A percentile compares a stretch with the other conserved stretches of the same genome.
Conservation (phyloP, 2,888 invertebrate genomes). For the Thera britannica region DNA sequence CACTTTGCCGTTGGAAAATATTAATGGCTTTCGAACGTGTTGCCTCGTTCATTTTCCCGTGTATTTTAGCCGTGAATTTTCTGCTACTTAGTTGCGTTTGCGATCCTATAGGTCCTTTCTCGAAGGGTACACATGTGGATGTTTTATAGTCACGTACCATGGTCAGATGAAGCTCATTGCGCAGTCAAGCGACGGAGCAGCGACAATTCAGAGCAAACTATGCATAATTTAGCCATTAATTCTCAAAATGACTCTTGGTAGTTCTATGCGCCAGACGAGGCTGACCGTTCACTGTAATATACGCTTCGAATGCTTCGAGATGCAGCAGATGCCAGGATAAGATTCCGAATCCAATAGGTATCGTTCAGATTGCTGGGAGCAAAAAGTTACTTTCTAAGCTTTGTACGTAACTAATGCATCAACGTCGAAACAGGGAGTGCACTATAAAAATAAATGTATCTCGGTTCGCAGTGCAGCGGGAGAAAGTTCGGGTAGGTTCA, state of each 20-base stretch:
- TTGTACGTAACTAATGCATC: conserved; percentile 28
- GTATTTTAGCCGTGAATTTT: conserved; percentile 43
- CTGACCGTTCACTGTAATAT: conserved; percentile 67
- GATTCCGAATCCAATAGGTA: conserved; percentile 37
- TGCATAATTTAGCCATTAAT: conserved; percentile 82
- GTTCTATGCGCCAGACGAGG: conserved; percentile 71
- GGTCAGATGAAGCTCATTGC: conserved; percentile 71
- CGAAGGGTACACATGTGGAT: conserved; percentile 38
- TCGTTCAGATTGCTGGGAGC: conserved; percentile 21
- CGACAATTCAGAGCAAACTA: conserved; percentile 78
- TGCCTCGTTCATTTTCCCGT: conserved; percentile 41
- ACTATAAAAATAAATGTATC: conserved; percentile 57
- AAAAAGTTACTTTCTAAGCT: conserved; percentile 25
- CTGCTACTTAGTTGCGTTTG: conserved; percentile 32
- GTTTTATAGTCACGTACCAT: conserved; percentile 64
- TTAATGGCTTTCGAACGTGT: conserved; percentile 53
- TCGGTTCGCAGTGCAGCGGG: conserved; percentile 57
- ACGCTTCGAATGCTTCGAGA: conserved; percentile 63
- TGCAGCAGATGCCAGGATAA: conserved; percentile 42
- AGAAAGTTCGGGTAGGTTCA: conserved; percentile 82
- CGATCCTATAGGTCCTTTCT: conserved; percentile 6
- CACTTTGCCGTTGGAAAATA: conserved; percentile 57
- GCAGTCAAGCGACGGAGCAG: conserved; percentile 68
- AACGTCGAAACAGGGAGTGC: conserved; percentile 36
- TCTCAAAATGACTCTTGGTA: conserved; percentile 78